Conservation (phyloP, 2,888 invertebrate species). For the Zaprionus bogoriensis region DNA sequence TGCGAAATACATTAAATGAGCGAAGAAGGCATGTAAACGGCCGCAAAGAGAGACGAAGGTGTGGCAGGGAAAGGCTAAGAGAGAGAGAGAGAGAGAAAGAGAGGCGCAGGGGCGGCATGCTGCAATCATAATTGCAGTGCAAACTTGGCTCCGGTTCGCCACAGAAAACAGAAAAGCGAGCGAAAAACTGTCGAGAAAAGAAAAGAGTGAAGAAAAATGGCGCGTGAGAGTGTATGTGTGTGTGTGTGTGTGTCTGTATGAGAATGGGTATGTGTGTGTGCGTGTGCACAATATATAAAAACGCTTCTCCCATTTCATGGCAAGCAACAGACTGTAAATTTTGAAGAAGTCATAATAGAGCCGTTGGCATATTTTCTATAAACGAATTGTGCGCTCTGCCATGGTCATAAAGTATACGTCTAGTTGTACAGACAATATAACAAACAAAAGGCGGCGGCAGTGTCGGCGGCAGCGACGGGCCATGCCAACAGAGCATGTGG, state of each 20-base stretch:
- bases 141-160: conserved; percentile 65
- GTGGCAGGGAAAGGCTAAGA: not conserved
- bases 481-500: not conserved
- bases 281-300: conserved; percentile 47
- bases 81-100: too few species aligned
- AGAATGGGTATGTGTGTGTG: conserved; percentile 8
- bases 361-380: conserved; percentile 75
- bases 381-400: conserved; percentile 64
- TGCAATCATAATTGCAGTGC: conserved; percentile 75
- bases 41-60: conserved; percentile 42
- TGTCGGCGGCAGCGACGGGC: not conserved
- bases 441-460: conserved; percentile 5
- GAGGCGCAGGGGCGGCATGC: conserved; percentile 9
- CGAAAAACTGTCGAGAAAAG: conserved; percentile 28
- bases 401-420: conserved; percentile 60
- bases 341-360: conserved; percentile 77
- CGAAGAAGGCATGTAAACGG: conserved; percentile 75
- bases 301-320: conserved; percentile 51
- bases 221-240: not conserved
- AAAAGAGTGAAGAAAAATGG: conserved; percentile 24
- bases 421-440: conserved; percentile 53
- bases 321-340: conserved; percentile 77
- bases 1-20: conserved; percentile 74
- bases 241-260: conserved; percentile 3
- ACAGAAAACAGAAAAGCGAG: conserved; percentile 51